Base-by-base conservation (phyloP, 2,888 invertebrate genomes). In the Daptonema setosum region DNA sequence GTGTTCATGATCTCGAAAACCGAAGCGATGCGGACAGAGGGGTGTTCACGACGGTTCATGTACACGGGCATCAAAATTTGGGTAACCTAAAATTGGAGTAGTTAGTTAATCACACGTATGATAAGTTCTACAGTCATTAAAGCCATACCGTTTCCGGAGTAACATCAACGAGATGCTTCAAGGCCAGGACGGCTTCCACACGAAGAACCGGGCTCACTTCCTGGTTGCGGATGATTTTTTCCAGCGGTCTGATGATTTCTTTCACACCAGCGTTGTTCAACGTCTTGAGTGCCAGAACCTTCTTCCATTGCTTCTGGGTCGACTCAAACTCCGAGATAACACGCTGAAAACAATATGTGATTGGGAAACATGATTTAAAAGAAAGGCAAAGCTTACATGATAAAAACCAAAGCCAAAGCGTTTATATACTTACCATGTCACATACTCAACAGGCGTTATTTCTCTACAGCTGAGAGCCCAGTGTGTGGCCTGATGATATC, bases 251-350 rank as follows among this genome's bases (percentile, higher is more conserved):
- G 51, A 66, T 59, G 52, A 61, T 56, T 52, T 59, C 56, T 57
- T 66, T 65, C 54, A 67, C 58, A 58, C 64, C 68, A 48, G 67
- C 65, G 60, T 68, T 68, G 59, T 63, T 64, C 52, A 69, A 52
- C 30, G 66, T 60, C 60, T 67, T 67, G 55, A 68, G 61, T 55
- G 61, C 61, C 45, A 68, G 62, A 26, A 67, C 55, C 59, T 66
- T 64, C 58, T 67, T 65, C 60, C 62, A 61, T 50, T 5, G 5
- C 2, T 5, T 28, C 26, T 25, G 14, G 3, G 50, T 14, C 22
- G 24, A 17, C 26, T 26, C 3, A 28, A 50, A 26, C 26, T 50
- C 26, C 26, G 11, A 8, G 20, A 50, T 50, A 14, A 50, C 14
- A 8, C 26, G 5, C 50, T 50, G 50, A 24, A 50, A 26, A 50